These are phyloP conservation scores for Aplochiton taeniatus DNA, from an alignment of 2,797 vertebrate genomes.

Conservation along the genomic window DNA sequence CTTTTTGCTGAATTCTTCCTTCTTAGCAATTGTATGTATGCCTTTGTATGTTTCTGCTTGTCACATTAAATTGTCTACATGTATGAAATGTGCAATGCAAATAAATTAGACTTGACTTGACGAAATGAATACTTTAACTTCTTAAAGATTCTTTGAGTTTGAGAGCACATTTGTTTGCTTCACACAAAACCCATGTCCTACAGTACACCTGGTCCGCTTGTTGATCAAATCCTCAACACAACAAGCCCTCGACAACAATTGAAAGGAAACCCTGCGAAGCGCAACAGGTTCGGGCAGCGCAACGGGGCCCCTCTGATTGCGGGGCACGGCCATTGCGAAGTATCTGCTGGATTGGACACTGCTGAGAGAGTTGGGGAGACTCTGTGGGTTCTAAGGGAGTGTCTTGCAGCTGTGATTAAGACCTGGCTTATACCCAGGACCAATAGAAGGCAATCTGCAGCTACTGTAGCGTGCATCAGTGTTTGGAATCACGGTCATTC, in stretches of 20 bases:
- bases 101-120: neutral
- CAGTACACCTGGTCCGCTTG: neutral
- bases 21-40: too few relatives aligned
- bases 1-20: too few relatives aligned
- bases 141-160: neutral
- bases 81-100: neutral
- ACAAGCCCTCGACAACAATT: neutral
- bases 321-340: neutral
- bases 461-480: constrained; percentile 43
- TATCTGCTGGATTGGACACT: neutral
- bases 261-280: neutral
- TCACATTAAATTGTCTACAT: too few relatives aligned
- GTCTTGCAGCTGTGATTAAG: constrained; percentile 34
- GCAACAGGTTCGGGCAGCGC: too few relatives aligned
- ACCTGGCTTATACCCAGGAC: constrained; percentile 23
- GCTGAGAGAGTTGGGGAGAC: neutral
- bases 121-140: neutral
- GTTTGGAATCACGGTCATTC: constrained; percentile 43
- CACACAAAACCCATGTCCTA: neutral
- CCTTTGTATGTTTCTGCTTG: too few relatives aligned
- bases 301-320: neutral
- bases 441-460: constrained; percentile 46
- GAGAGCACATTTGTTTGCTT: neutral
- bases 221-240: neutral
- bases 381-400: constrained; percentile 9